Conservation (phyloP, 2,797 vertebrate species). For the Epinephelus malabaricus region DNA sequence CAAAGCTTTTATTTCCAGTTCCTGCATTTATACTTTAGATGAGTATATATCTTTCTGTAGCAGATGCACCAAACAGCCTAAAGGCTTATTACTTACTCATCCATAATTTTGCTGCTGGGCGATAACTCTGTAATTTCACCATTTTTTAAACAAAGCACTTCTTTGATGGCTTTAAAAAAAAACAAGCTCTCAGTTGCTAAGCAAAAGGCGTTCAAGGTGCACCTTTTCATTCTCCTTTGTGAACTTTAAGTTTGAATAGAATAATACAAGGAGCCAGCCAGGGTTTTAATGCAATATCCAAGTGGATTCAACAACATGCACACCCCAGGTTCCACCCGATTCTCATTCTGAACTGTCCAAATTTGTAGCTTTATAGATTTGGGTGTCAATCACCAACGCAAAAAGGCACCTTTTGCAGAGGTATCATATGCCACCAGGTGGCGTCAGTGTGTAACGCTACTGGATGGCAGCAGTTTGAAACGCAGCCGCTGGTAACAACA, state of each 20-base stretch:
- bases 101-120: slow-evolving; percentile 25
- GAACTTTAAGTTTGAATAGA: slow-evolving; percentile 16
- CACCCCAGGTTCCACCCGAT: too few species aligned
- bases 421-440: too few species aligned
- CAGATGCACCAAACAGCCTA: slow-evolving; percentile 27
- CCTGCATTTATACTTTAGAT: slow-evolving; percentile 31
- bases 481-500: too few species aligned
- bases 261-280: too few species aligned
- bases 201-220: not conserved
- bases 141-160: not conserved
- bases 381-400: too few species aligned
- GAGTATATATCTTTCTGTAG: slow-evolving; percentile 18
- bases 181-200: slow-evolving; percentile 8
- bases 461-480: too few species aligned
- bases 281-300: too few species aligned
- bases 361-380: too few species aligned
- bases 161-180: slow-evolving; percentile 33
- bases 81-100: slow-evolving; percentile 32
- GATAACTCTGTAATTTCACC: slow-evolving; percentile 8
- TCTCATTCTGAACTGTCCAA: too few species aligned
- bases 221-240: not conserved
- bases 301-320: too few species aligned
- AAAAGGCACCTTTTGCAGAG: too few species aligned
- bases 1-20: slow-evolving; percentile 24
- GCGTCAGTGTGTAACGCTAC: too few species aligned